phyloP scores from a whole-genome alignment of 2,888 invertebrate genomes.

The Micropterix aruncella region DNA sequence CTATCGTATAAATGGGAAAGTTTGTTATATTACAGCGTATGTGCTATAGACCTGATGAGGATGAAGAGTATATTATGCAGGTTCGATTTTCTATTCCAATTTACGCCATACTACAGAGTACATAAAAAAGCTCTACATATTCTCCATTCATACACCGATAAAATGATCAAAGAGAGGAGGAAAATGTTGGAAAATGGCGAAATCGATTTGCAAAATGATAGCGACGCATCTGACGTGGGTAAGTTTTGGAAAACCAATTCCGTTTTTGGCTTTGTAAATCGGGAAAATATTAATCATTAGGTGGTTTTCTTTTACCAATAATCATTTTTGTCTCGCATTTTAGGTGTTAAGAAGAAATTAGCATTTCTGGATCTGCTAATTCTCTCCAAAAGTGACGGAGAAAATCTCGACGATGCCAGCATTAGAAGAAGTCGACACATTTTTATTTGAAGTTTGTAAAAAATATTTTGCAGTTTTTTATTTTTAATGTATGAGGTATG shows the following conservation, averaged over 20 bases:
- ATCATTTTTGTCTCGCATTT: no score
- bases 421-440: conserved; percentile 60
- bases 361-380: conserved; percentile 55
- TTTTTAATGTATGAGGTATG: no score
- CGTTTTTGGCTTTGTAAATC: no score
- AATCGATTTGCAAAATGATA: conserved; percentile 4
- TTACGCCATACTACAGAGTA: neutral
- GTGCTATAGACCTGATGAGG: neutral
- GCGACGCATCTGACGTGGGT: conserved; percentile 3
- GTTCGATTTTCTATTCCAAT: neutral
- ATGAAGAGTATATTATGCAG: neutral
- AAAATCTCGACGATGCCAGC: conserved; percentile 39
- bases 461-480: no score
- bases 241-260: no score
- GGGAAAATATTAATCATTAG: no score
- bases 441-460: conserved; percentile 52
- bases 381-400: conserved; percentile 41
- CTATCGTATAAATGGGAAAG: no score
- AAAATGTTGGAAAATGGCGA: conserved; percentile 17
- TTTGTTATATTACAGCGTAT: neutral
- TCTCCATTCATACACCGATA: conserved; percentile 27
- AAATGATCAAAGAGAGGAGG: conserved; percentile 25
- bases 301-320: no score
- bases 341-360: conserved; percentile 44
- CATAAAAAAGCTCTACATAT: conserved; percentile 21